A percentile compares a stretch with the other conserved stretches of the same genome.
Evolutionary conservation across 2,888 invertebrate genomes (phyloP).

Genomic region (Thereva unica): DNA sequence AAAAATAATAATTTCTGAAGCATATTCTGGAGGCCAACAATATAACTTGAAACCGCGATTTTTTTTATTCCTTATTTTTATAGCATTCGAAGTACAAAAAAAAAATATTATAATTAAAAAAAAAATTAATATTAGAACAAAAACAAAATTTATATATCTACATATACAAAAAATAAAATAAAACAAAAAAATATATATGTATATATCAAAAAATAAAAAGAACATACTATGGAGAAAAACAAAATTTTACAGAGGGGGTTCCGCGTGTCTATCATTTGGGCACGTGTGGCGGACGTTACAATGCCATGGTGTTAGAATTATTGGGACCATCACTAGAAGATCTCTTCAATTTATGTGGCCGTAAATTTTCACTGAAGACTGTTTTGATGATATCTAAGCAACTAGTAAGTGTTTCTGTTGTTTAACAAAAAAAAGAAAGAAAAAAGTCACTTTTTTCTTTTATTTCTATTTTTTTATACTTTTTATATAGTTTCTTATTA

Average conservation of each 20-base stretch:
- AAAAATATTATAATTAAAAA: constrained; percentile 1
- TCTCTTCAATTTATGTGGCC: constrained; percentile 72
- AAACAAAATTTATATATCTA: background rate
- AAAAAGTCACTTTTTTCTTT: too few species aligned
- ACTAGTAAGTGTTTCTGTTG: constrained; percentile 50
- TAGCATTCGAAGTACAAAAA: background rate
- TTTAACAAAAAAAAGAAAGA: constrained; percentile 5
- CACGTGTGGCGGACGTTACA: constrained; percentile 71
- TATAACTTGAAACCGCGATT: background rate
- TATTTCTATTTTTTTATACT: too few species aligned
- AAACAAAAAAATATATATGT: constrained; percentile 6
- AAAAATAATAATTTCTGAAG: constrained; percentile 30
- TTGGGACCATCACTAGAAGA: constrained; percentile 75
- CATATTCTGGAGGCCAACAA: constrained; percentile 38
- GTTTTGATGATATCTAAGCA: constrained; percentile 75
- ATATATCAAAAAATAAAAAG: constrained; percentile 16
- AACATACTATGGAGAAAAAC: constrained; percentile 27
- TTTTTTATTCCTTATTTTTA: background rate
- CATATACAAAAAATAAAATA: background rate
- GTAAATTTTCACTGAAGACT: constrained; percentile 72
- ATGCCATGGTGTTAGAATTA: constrained; percentile 75
- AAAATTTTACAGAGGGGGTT: constrained; percentile 62
- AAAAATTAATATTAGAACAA: constrained; percentile 8
- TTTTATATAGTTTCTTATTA: too few species aligned
- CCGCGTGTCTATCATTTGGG: constrained; percentile 77